Conservation (phyloP, 2,888 invertebrate species). For the Melikaiella ostensackeni region DNA sequence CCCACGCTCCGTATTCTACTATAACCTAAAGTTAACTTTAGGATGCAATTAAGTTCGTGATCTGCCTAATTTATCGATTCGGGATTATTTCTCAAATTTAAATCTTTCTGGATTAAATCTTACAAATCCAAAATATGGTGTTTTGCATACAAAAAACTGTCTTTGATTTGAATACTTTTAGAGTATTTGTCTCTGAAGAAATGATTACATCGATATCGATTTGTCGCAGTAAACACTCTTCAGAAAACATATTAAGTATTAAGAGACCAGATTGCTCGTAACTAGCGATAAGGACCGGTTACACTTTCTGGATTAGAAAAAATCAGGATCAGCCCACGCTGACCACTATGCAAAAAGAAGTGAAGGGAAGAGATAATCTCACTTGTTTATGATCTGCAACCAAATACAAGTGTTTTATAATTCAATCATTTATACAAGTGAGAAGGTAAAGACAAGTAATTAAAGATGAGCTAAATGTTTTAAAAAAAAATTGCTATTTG, state of each 20-base stretch:
- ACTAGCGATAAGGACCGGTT: neutral
- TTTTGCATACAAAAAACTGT: neutral
- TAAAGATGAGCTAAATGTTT: neutral
- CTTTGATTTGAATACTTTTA: neutral
- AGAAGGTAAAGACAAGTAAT: neutral
- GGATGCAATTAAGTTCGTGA: neutral
- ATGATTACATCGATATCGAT: neutral
- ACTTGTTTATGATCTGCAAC: neutral
- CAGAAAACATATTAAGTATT: neutral
- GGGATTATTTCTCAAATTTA: neutral
- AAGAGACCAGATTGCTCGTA: neutral
- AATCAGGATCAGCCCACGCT: neutral
- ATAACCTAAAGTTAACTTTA: neutral
- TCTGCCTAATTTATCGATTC: neutral
- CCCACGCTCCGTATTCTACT: slow-evolving; percentile 15
- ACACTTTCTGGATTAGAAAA: neutral
- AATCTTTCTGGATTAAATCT: neutral
- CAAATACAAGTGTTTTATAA: neutral
- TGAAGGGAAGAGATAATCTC: neutral
- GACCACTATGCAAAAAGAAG: neutral
- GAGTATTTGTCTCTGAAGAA: neutral
- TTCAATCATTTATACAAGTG: too few species aligned
- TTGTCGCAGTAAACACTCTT: neutral
- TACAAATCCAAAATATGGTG: neutral
- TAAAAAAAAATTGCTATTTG: neutral